phyloP scores from a whole-genome alignment of 2,797 vertebrate genomes.

The Crenuchus spilurus region DNA sequence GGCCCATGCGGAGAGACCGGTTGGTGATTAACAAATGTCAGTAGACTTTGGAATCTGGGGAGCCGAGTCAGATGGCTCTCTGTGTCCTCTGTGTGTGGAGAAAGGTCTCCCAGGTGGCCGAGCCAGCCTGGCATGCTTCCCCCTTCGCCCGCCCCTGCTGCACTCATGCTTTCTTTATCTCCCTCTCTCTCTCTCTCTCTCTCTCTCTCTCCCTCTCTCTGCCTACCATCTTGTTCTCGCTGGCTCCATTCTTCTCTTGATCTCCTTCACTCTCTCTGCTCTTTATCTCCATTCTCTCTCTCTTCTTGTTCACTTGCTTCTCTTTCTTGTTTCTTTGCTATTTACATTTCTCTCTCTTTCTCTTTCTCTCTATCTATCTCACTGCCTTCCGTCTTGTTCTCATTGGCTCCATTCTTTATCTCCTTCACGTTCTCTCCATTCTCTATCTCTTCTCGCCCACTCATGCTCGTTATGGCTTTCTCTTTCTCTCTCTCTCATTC shows the following conservation, averaged over 20 bases:
- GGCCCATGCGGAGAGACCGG: conserved; percentile 91
- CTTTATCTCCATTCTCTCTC: background rate
- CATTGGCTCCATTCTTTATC: too few relatives aligned
- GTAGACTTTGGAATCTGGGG: conserved; percentile 99
- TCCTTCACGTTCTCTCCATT: background rate
- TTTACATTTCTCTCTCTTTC: background rate
- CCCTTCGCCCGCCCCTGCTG: conserved; percentile 45
- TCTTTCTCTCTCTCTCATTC: conserved; percentile 37
- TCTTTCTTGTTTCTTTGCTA: too few relatives aligned
- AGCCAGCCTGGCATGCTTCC: conserved; percentile 70
- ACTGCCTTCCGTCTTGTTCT: too few relatives aligned
- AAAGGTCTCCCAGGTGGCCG: conserved; percentile 85
- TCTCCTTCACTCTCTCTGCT: too few relatives aligned
- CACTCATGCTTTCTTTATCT: background rate
- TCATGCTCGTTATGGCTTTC: background rate
- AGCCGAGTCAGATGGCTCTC: conserved; percentile 86
- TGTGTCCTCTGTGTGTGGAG: conserved; percentile 69
- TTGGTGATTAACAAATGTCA: conserved; percentile 99
- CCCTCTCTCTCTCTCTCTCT: conserved; percentile 39
- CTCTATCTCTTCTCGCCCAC: background rate
- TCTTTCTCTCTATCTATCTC: background rate
- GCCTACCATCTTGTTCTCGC: background rate
- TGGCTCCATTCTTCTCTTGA: background rate
- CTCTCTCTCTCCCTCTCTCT: background rate
- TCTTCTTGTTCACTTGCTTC: background rate